Percentiles rank a stretch among this genome's conserved stretches.
phyloP scores from a whole-genome alignment of 2,113 vertebrate genomes.

The Prunella fulvescens region DNA sequence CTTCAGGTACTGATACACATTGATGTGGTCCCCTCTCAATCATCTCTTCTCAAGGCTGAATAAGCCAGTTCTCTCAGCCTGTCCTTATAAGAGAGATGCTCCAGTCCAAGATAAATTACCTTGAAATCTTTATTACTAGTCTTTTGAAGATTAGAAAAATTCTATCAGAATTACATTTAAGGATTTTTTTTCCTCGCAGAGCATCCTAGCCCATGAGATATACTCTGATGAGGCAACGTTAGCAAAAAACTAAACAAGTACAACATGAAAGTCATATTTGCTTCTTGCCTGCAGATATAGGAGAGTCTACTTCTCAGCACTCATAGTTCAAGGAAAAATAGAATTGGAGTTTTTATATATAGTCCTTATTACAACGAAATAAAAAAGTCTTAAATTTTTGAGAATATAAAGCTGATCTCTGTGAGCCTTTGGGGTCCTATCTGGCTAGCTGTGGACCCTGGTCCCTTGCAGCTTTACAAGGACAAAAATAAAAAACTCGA shows the following conservation, averaged over 20 bases:
- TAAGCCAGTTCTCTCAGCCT: not conserved
- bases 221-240: not conserved
- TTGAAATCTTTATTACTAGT: not conserved
- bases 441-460: too few relatives aligned
- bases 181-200: not conserved
- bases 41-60: not conserved
- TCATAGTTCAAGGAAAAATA: not conserved
- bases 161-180: not conserved
- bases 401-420: not conserved
- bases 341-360: not conserved
- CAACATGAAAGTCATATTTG: not conserved
- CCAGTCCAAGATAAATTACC: not conserved
- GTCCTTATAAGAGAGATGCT: not conserved
- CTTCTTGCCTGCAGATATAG: not conserved
- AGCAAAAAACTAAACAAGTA: not conserved
- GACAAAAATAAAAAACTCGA: too few relatives aligned
- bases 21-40: not conserved
- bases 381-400: not conserved
- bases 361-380: not conserved
- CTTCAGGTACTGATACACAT: not conserved
- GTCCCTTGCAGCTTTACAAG: too few relatives aligned
- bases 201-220: not conserved
- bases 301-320: not conserved
- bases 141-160: not conserved
- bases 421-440: too few relatives aligned